Conservation (phyloP, 1,140 invertebrate species). For the Drosophila sproati region DNA sequence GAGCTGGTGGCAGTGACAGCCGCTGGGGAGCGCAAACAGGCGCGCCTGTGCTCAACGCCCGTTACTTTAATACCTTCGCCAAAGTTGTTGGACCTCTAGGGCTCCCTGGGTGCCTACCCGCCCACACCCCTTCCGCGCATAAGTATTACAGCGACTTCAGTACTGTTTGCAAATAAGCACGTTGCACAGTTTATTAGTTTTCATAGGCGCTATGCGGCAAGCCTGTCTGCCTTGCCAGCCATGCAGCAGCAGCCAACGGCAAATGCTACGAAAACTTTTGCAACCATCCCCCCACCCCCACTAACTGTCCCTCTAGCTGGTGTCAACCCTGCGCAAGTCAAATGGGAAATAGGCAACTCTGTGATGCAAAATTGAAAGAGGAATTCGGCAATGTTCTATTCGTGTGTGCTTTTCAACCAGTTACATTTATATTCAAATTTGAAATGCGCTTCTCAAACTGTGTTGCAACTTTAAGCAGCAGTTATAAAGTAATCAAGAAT, state of each 20-base stretch:
- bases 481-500: neutral
- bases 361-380: constrained; percentile 54
- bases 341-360: constrained; percentile 71
- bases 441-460: neutral
- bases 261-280: constrained; percentile 62
- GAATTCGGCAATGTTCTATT: neutral
- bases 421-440: neutral
- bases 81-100: constrained; percentile 35
- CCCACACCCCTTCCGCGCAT: neutral
- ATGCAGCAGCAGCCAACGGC: constrained; percentile 21
- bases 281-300: constrained; percentile 9
- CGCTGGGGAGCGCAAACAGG: constrained; percentile 6
- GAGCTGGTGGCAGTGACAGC: constrained; percentile 19
- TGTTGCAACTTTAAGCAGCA: neutral
- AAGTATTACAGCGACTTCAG: neutral
- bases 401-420: constrained; percentile 10
- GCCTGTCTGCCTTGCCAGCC: neutral
- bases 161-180: constrained; percentile 78
- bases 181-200: constrained; percentile 82
- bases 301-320: neutral
- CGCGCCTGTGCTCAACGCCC: constrained; percentile 2
- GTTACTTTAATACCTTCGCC: constrained; percentile 40
- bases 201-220: constrained; percentile 61
- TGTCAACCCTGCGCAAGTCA: constrained; percentile 74
- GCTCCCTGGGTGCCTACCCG: neutral